Conservation (phyloP, 1,140 invertebrate species). For the Tetragnatha versicolor region DNA sequence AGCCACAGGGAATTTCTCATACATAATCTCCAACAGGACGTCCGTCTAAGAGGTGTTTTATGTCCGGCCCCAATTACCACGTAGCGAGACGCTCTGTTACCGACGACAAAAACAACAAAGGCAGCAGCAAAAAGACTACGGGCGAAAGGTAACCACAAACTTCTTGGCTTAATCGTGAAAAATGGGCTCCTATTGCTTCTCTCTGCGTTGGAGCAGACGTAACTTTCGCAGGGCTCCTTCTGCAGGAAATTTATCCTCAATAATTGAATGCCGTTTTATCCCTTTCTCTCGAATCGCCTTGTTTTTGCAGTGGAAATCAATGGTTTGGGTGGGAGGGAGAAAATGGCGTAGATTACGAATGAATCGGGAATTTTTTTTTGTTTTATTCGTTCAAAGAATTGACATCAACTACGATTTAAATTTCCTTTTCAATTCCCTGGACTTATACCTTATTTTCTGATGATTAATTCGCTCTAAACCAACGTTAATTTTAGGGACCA, state of each 20-base stretch:
- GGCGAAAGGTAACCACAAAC: constrained; percentile 20
- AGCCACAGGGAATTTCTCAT: constrained; percentile 25
- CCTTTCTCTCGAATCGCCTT: neutral
- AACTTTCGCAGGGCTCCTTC: neutral
- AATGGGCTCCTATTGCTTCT: neutral
- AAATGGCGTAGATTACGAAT: too few species aligned
- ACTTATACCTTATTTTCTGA: too few species aligned
- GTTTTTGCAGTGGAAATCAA: neutral
- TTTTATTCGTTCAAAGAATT: too few species aligned
- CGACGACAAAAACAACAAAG: constrained; percentile 7
- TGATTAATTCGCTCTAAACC: too few species aligned
- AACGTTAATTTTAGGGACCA: too few species aligned
- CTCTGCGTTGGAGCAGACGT: neutral
- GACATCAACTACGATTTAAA: too few species aligned
- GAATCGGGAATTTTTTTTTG: too few species aligned
- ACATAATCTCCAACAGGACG: constrained; percentile 16
- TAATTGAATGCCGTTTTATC: neutral
- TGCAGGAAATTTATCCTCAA: neutral
- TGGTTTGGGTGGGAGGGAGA: too few species aligned
- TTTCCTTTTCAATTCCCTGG: too few species aligned
- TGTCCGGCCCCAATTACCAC: constrained; percentile 22
- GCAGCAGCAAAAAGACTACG: neutral
- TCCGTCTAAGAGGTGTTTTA: constrained; percentile 35
- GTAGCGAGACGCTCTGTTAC: neutral
- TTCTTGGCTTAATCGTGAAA: constrained; percentile 35